These are phyloP conservation scores for Pinna nobilis DNA, from an alignment of 1,140 invertebrate genomes.

Conservation along the genomic window DNA sequence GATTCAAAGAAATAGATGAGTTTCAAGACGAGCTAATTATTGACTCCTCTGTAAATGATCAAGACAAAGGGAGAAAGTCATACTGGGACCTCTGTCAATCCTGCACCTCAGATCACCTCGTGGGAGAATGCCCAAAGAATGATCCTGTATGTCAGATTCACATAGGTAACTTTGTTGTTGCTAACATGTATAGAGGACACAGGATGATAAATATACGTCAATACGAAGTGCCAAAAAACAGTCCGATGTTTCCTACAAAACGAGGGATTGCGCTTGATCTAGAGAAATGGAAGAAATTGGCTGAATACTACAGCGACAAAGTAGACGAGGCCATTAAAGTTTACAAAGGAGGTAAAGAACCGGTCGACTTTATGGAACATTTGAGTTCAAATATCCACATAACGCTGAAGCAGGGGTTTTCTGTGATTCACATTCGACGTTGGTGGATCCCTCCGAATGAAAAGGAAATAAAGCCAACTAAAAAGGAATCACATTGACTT, in stretches of 20 bases:
- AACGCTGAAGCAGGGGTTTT: not conserved
- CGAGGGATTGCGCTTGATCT: not conserved
- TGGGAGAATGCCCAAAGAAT: no score
- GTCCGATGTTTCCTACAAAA: conserved; percentile 9
- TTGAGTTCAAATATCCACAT: not conserved
- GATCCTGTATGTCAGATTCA: no score
- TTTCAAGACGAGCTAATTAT: no score
- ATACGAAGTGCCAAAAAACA: no score
- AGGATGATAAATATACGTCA: no score
- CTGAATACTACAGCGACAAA: not conserved
- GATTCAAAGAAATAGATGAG: no score
- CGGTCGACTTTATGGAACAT: not conserved
- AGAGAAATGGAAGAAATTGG: conserved; percentile 10
- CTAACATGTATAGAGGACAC: no score
- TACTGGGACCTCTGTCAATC: no score
- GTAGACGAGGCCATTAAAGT: not conserved
- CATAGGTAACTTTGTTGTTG: no score
- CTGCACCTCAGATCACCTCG: no score
- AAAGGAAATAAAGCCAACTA: not conserved
- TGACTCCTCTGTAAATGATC: no score
- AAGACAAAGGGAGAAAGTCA: no score
- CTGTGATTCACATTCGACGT: not conserved
- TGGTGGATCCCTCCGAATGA: not conserved
- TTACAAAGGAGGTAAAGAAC: not conserved
- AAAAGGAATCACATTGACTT: conserved; percentile 1